phyloP scores from a whole-genome alignment of 2,888 invertebrate genomes.

The Xylophagus ater region DNA sequence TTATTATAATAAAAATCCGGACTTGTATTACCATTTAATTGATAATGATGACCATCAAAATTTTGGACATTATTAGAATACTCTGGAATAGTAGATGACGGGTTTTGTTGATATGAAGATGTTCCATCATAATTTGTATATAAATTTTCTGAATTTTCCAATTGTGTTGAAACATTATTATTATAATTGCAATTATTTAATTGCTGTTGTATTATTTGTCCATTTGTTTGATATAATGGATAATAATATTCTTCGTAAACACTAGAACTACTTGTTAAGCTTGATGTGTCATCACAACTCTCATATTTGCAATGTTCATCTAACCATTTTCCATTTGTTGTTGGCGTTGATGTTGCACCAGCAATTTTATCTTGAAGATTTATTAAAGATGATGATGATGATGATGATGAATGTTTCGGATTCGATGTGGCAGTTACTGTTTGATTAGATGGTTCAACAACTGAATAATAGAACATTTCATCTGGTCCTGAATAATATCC shows the following conservation, averaged over 20 bases:
- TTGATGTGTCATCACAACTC: slow-evolving; percentile 37
- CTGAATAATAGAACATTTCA: not conserved
- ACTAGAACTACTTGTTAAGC: slow-evolving; percentile 28
- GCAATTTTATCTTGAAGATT: slow-evolving; percentile 1
- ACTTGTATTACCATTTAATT: slow-evolving; percentile 17
- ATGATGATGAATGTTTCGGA: slow-evolving; percentile 7
- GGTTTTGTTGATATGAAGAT: not conserved
- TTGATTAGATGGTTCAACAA: no score
- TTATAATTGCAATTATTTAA: not conserved
- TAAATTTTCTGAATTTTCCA: slow-evolving; percentile 3
- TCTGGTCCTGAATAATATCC: slow-evolving; percentile 1
- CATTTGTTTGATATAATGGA: not conserved
- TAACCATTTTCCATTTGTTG: slow-evolving; percentile 15
- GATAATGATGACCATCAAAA: slow-evolving; percentile 11
- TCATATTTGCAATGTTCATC: slow-evolving; percentile 27
- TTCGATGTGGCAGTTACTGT: not conserved
- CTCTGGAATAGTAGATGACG: slow-evolving; percentile 1
- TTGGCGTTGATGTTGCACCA: slow-evolving; percentile 6
- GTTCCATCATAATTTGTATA: slow-evolving; percentile 7
- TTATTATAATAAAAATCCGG: slow-evolving; percentile 36
- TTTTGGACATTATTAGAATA: slow-evolving; percentile 9
- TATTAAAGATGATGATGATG: slow-evolving; percentile 6
- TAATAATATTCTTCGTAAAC: slow-evolving; percentile 17
- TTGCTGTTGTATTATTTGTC: slow-evolving; percentile 1
- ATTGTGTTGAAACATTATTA: slow-evolving; percentile 6